These are phyloP conservation scores for Actinemys pallida DNA, from an alignment of 2,113 vertebrate genomes.

Conservation along the genomic window DNA sequence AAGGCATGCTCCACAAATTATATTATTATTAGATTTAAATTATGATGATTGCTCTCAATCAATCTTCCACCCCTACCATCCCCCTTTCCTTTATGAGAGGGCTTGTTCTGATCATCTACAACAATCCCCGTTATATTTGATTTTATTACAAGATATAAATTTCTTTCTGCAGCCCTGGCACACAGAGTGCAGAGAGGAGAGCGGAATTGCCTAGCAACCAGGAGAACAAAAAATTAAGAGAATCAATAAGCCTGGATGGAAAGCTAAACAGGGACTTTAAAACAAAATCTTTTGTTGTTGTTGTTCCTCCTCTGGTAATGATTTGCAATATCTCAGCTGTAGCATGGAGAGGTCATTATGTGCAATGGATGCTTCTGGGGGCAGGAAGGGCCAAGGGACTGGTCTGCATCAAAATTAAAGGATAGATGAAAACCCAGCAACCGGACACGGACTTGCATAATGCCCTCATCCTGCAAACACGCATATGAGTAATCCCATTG, in stretches of 20 bases:
- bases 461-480: background rate
- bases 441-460: background rate
- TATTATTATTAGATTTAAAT: background rate
- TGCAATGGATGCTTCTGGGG: background rate
- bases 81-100: background rate
- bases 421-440: background rate
- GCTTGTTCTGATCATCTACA: conserved; percentile 6
- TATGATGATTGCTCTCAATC: background rate
- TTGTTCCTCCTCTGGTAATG: background rate
- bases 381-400: background rate
- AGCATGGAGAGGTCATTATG: background rate
- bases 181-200: background rate
- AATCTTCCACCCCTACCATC: background rate
- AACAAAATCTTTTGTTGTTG: background rate
- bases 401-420: background rate
- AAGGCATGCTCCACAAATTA: background rate
- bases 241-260: conserved; percentile 70
- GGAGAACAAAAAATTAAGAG: conserved; percentile 64
- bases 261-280: conserved; percentile 61
- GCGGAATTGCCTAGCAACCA: conserved; percentile 72
- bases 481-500: background rate
- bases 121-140: conserved; percentile 53
- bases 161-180: conserved; percentile 52
- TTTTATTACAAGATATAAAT: conserved; percentile 75
- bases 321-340: background rate